These are phyloP conservation scores for Lethrus apterus DNA, from an alignment of 1,140 invertebrate species.

Conservation along the genomic window DNA sequence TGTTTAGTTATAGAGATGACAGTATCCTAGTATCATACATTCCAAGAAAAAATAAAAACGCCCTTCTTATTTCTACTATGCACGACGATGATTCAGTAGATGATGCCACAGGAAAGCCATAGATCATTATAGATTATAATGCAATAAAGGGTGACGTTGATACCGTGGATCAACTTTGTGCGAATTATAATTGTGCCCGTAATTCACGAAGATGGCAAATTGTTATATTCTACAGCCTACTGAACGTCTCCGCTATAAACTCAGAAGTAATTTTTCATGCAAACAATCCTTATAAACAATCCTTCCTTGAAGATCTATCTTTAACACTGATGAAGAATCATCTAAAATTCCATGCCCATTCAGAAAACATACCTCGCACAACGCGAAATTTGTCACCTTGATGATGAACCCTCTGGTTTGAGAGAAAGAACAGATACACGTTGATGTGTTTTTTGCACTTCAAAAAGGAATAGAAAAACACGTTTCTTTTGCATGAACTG, in stretches of 20 bases:
- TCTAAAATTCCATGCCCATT: neutral
- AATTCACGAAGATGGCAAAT: slow-evolving; percentile 4
- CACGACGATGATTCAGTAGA: slow-evolving; percentile 4
- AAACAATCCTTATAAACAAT: neutral
- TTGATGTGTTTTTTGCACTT: neutral
- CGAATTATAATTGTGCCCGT: neutral
- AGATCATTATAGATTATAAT: slow-evolving; percentile 11
- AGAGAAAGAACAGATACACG: neutral
- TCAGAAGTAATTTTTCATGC: neutral
- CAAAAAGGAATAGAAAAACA: slow-evolving; percentile 3
- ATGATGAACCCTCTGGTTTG: too few relatives aligned
- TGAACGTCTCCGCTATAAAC: slow-evolving; percentile 9
- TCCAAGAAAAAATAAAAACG: slow-evolving; percentile 28
- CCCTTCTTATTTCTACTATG: slow-evolving; percentile 27
- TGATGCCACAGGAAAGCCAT: slow-evolving; percentile 2
- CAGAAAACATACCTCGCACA: neutral
- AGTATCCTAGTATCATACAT: slow-evolving; percentile 25
- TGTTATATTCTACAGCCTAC: slow-evolving; percentile 2
- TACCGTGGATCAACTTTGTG: neutral
- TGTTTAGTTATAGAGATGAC: too few relatives aligned
- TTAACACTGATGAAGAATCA: neutral
- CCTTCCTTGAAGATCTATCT: neutral
- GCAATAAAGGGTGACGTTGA: slow-evolving; percentile 5
- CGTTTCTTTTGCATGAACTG: neutral
- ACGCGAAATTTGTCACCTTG: neutral